Evolutionary conservation across 1,140 invertebrate species (phyloP).

Genomic region (Coenobita brevimanus): DNA sequence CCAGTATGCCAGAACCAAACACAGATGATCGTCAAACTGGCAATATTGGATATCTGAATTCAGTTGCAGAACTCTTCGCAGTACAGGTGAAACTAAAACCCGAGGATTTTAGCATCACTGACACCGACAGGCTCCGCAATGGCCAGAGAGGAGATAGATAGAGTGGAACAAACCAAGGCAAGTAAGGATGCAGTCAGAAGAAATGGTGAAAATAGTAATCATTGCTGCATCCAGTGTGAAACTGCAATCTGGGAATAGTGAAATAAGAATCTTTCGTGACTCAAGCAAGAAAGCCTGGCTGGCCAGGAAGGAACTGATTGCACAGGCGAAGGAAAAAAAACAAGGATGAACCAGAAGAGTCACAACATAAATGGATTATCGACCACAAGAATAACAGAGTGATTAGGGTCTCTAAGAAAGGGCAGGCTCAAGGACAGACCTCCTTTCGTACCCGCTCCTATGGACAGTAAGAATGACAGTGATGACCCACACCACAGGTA

Average conservation of each 20-base stretch:
- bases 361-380: neutral
- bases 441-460: too few species aligned
- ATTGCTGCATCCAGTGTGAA: neutral
- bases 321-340: neutral
- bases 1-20: too few species aligned
- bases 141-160: too few species aligned
- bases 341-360: neutral
- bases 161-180: neutral
- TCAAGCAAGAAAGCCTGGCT: neutral
- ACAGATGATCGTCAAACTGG: too few species aligned
- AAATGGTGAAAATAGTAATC: neutral
- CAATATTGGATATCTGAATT: too few species aligned
- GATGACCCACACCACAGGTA: too few species aligned
- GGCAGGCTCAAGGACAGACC: too few species aligned
- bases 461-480: too few species aligned
- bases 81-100: too few species aligned
- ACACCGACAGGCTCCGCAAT: too few species aligned
- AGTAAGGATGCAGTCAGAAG: neutral
- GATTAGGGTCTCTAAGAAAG: neutral
- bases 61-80: too few species aligned
- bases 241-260: neutral
- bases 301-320: slow-evolving; percentile 1
- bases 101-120: too few species aligned
- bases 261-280: neutral
- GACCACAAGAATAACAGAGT: neutral